Evolutionary conservation across 1,140 invertebrate species (phyloP), one percentile per base, ranked within the genome.

Genomic region (Drosophila fuyamai): DNA sequence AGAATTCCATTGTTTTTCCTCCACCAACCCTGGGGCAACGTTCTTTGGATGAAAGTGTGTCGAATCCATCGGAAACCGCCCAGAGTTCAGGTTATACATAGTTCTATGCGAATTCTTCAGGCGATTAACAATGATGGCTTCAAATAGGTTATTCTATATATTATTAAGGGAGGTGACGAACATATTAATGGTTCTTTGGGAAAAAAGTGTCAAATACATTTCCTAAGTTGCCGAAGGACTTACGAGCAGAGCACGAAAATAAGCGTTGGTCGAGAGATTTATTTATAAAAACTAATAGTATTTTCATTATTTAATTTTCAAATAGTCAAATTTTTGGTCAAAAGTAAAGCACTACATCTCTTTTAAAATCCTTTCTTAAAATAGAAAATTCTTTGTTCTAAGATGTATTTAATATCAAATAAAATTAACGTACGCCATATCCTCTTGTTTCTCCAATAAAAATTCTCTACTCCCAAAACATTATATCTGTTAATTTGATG

Each of bases 1-100:
- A 72, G 63, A 57, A 81, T 84, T 86, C 53, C 61, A 48, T 79
- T 79, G 55, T 72, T 58, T 63, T 60, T 58, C 32, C 67, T 32
- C 50, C 75, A 66, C 55, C 76, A 74, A 76, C 81, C 81, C 76
- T 76, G 63, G 60, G 58, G 65, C 73, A 62, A 76, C 44, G 62
- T 46, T 75, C 59, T 61, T 73, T 47, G 56, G 70, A 46, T 73
- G 27, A 68, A 73, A 61, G 70, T 73, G 56, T 73, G 70, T 73
- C 70, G 70, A 73, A 73, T 73, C 70, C 35, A 56, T 35, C 14
- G 63, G 65, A 57, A 57, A 48, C 65, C 47, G 57, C 13, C 56
- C 54, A 73, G 55, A 73, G 55, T 40, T 73, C 70, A 60, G 32
- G 67, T 72, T 72, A 41, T 66, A 32, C 6, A 32, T 32, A 40